These are phyloP conservation scores for Bucco capensis DNA, from an alignment of 2,113 vertebrate species.

Conservation along the genomic window DNA sequence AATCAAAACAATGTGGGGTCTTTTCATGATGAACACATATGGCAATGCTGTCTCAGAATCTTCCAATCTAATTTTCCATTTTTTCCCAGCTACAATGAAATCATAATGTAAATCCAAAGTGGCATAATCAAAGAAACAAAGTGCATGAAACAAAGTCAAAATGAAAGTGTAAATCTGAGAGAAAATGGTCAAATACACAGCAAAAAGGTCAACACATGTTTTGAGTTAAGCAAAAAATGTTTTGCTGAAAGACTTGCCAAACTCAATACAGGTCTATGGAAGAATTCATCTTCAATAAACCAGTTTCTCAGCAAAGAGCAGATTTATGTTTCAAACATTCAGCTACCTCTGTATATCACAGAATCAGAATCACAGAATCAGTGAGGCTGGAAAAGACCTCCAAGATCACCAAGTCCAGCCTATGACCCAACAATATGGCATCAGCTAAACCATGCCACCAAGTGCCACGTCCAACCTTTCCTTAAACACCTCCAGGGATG, in stretches of 20 bases:
- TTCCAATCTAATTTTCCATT: background rate
- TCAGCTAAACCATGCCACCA: too few species aligned
- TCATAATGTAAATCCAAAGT: background rate
- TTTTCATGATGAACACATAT: background rate
- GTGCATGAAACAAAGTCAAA: background rate
- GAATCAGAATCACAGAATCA: too few species aligned
- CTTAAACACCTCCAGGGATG: too few species aligned
- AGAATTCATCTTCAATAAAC: background rate
- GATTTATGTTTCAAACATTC: background rate
- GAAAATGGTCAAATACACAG: background rate
- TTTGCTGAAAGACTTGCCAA: background rate
- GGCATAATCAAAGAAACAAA: background rate
- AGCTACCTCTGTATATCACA: background rate
- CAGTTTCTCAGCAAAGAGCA: background rate
- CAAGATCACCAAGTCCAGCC: too few species aligned
- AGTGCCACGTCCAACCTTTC: too few species aligned
- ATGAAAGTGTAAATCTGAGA: background rate
- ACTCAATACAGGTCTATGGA: slow-evolving; percentile 7
- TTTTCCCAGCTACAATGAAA: background rate
- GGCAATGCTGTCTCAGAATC: background rate
- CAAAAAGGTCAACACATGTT: background rate
- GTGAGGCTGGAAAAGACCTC: too few species aligned
- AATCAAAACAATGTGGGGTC: background rate
- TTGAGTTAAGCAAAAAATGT: slow-evolving; percentile 8
- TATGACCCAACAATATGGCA: too few species aligned